Conservation (phyloP, 2,113 vertebrate genomes). For the Xenopus borealis region DNA sequence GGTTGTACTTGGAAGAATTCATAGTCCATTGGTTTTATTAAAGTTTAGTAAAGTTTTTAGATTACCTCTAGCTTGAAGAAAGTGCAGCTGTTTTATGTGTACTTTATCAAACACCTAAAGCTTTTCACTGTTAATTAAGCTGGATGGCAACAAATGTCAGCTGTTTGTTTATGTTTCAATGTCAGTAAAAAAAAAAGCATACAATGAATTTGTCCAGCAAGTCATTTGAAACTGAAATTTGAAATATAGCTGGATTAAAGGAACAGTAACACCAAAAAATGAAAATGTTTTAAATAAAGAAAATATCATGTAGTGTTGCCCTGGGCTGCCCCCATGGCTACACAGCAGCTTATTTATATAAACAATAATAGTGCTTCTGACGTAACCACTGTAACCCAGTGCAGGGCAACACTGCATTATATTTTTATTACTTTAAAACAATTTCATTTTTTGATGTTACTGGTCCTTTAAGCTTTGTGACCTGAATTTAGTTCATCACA, state of each 20-base stretch:
- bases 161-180: conserved; percentile 38
- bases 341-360: too few relatives aligned
- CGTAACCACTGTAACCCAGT: too few relatives aligned
- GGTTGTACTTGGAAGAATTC: conserved; percentile 55
- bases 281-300: too few relatives aligned
- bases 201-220: conserved; percentile 23
- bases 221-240: conserved; percentile 9
- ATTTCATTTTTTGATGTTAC: too few relatives aligned
- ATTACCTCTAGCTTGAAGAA: conserved; percentile 52
- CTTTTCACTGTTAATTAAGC: conserved; percentile 57
- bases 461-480: neutral
- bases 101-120: conserved; percentile 52
- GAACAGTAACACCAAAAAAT: too few relatives aligned
- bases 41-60: conserved; percentile 51
- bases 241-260: conserved; percentile 14
- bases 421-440: too few relatives aligned
- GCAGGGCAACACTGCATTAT: too few relatives aligned
- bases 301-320: too few relatives aligned
- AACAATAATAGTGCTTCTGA: too few relatives aligned
- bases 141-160: conserved; percentile 56
- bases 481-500: neutral
- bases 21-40: conserved; percentile 63
- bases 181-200: conserved; percentile 15
- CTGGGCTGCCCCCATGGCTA: too few relatives aligned
- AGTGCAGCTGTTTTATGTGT: conserved; percentile 59